phyloP scores from a whole-genome alignment of 2,888 invertebrate species.

The Oconnorella tubifera region DNA sequence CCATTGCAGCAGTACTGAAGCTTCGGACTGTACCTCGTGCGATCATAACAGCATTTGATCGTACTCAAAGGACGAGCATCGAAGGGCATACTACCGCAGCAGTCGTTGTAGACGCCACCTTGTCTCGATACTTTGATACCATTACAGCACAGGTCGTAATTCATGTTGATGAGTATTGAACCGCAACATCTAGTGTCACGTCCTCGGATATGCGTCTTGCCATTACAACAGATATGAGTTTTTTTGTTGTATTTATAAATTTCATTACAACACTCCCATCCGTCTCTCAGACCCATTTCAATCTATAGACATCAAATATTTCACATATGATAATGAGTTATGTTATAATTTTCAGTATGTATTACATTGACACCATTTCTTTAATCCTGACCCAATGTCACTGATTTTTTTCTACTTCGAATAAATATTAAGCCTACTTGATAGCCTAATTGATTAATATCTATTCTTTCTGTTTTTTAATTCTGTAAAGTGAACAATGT shows the following conservation, averaged over 20 bases:
- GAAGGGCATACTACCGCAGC: not conserved
- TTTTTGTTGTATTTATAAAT: not conserved
- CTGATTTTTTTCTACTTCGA: too few relatives aligned
- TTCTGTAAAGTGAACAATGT: too few relatives aligned
- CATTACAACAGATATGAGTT: constrained; percentile 4
- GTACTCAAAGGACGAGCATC: not conserved
- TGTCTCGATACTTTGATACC: not conserved
- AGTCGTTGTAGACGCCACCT: not conserved
- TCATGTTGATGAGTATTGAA: not conserved
- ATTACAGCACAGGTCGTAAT: not conserved
- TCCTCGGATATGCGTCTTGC: not conserved
- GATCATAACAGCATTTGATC: not conserved
- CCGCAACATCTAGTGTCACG: not conserved
- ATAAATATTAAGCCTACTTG: too few relatives aligned
- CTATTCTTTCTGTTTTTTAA: too few relatives aligned
- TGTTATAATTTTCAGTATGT: too few relatives aligned
- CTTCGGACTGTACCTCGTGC: not conserved
- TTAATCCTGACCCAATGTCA: too few relatives aligned
- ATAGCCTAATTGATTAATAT: too few relatives aligned
- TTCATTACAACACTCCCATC: not conserved
- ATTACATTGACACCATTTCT: too few relatives aligned
- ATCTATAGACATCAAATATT: not conserved
- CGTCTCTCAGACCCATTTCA: not conserved
- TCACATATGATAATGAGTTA: too few relatives aligned
- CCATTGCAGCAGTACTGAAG: not conserved